Evolutionary conservation across 2,113 vertebrate species (phyloP).

Genomic region (Piprites chloris): DNA sequence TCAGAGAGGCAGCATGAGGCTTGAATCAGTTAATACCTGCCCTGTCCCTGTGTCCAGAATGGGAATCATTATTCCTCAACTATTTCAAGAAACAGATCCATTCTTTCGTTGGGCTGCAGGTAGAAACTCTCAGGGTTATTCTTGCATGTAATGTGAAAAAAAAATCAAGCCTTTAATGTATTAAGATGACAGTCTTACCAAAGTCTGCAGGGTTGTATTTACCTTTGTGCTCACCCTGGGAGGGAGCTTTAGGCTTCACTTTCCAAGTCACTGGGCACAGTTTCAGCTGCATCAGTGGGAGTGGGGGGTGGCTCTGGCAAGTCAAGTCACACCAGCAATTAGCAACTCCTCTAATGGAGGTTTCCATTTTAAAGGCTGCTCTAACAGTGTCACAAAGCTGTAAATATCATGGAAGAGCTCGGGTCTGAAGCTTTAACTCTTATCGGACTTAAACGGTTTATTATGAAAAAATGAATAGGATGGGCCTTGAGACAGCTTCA

Average conservation of each 20-base stretch:
- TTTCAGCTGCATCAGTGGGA: background rate
- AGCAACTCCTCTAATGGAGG: background rate
- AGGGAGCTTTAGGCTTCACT: background rate
- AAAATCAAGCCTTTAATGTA: background rate
- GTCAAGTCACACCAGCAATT: background rate
- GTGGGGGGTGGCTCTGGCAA: background rate
- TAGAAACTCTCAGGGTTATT: background rate
- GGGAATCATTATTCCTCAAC: background rate
- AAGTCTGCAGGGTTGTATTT: background rate
- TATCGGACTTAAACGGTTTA: background rate
- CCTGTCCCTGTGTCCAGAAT: background rate
- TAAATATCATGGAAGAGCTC: background rate
- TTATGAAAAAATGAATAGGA: background rate
- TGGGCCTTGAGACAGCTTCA: background rate
- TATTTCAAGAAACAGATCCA: no score
- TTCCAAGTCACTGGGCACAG: background rate
- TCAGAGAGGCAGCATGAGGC: background rate
- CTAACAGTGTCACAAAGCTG: background rate
- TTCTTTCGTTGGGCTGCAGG: accelerated
- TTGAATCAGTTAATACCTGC: background rate
- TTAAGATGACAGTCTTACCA: background rate
- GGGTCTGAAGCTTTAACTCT: background rate
- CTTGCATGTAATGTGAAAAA: accelerated
- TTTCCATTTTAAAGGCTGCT: background rate
- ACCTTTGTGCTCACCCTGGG: background rate